Evolutionary conservation across 2,113 vertebrate species (phyloP), one percentile per base, ranked within the genome.

Genomic region (Notiomystis cincta): DNA sequence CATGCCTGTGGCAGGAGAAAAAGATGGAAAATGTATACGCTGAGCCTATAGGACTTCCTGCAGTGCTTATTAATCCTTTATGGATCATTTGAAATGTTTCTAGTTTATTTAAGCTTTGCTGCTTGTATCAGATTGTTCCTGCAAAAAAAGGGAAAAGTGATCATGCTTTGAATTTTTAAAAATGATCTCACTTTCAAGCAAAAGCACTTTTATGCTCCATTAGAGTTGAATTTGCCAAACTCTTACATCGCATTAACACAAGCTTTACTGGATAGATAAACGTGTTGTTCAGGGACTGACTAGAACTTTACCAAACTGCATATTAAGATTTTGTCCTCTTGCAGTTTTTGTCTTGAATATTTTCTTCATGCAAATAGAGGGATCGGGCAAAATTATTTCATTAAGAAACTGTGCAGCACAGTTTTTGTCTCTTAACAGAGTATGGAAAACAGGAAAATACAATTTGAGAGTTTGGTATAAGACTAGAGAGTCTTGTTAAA

Each of bases 51-150:
- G 98, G 98, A 98, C 98, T 98, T 98, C 98, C 98, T 97, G 98
- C 93, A 94, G 98, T 97, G 98, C 98, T 98, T 98, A 98, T 98
- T 98, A 98, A 98, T 98, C 97, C 97, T 98, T 98, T 98, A 98
- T 98, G 98, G 98, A 98, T 98, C 98, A 98, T 98, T 98, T 98
- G 98, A 98, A 98, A 98, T 98, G 98, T 98, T 98, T 98, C 98
- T 98, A 98, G 97, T 98, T 98, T 98, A 98, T 98, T 98, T 98
- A 98, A 98, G 98, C 98, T 98, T 98, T 98, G 97, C 97, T 98
- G 98, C 98, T 98, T 98, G 98, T 98, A 98, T 98, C 98, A 98
- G 98, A 98, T 98, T 98, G 98, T 98, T 98, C 98, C 98, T 98
- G 96, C n/a, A 91, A 98, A 97, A 96, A 98, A 98, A 96, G 94